Evolutionary conservation across 1,140 invertebrate species (phyloP).

Genomic region (Zaprionus lachaisei): DNA sequence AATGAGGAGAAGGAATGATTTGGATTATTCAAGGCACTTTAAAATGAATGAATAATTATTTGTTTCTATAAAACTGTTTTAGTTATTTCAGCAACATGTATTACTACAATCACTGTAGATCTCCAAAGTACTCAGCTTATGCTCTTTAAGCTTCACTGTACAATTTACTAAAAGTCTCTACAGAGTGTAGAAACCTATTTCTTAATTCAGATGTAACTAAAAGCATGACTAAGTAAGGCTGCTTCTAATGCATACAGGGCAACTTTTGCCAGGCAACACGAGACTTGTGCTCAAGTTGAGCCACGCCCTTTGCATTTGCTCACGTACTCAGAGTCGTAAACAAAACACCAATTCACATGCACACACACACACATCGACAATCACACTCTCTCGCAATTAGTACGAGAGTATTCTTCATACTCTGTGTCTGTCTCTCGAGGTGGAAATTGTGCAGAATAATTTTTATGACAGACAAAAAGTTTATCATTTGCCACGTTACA

Average conservation of each 20-base stretch:
- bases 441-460: constrained; percentile 65
- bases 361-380: constrained; percentile 6
- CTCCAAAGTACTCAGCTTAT: no score
- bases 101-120: no score
- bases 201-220: neutral
- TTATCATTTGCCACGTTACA: constrained; percentile 77
- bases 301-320: constrained; percentile 46
- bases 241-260: neutral
- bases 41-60: no score
- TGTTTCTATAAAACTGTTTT: no score
- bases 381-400: constrained; percentile 28
- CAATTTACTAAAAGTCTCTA: no score
- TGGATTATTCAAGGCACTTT: no score
- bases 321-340: constrained; percentile 1
- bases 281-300: constrained; percentile 14
- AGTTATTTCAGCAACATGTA: no score
- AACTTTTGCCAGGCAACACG: neutral
- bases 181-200: no score
- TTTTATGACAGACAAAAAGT: constrained; percentile 76
- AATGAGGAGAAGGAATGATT: no score
- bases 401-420: constrained; percentile 13
- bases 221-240: neutral
- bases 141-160: no score
- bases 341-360: neutral
- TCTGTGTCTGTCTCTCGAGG: constrained; percentile 8